Base-by-base conservation (phyloP, 2,888 invertebrate genomes). In the Deroplatys truncata region DNA sequence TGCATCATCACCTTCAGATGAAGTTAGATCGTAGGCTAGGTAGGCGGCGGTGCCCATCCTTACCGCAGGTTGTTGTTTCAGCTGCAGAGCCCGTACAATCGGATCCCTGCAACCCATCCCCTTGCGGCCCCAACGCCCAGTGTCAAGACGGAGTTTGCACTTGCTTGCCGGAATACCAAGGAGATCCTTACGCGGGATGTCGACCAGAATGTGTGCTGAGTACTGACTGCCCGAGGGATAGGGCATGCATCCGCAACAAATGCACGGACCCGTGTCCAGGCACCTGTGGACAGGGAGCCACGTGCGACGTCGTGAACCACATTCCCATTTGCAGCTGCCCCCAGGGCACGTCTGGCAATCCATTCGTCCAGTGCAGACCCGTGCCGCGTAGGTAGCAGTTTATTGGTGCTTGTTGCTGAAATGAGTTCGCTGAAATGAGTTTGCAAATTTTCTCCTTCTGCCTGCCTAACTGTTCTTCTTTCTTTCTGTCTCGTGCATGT, bases 131-230 rank as follows among this genome's bases (percentile, higher is more conserved):
- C 15, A 96, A 96, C 92, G 94, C 97, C 56, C 94, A 95, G 91
- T 97, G 97, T 92, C 94, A 94, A 87, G 95, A 96, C 92, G 91
- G 90, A 88, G 49, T 90, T 25, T 94, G 94, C 91, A 93, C 93
- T n/a, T 95, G 94, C 92, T 90, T 93, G 56, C 92, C 93, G 7
- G 94, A 94, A 91, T 94, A 94, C 91, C 93, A 93, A 91, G 95
- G 95, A 28, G 96, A 96, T 92, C 96, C 92, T 82, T 96, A 96
- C 92, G 93, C 94, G 35, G 96, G 96, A 43, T 97, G 97, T 92
- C 95, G 96, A 91, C 97, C 97, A 1, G 97, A 97, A 94, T 97
- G 97, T 92, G 94, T 97, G 31, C 94, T 96, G 29, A 97, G 96
- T 92, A 95, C 95, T 88, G 97, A 97, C 91, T 97, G 97, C 93